Base-by-base conservation (phyloP, 2,888 invertebrate genomes). In the Parelbella ahira region DNA sequence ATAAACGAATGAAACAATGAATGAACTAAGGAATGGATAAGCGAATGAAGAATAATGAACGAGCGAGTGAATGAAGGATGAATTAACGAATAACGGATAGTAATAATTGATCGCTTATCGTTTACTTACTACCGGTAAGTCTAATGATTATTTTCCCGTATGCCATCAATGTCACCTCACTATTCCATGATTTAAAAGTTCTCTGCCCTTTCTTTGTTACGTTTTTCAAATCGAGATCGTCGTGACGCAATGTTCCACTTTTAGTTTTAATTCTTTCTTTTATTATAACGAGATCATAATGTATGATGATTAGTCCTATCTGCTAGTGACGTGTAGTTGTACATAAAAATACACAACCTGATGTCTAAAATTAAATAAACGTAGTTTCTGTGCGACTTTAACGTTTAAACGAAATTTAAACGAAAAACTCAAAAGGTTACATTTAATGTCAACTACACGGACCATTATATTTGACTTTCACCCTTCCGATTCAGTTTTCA, bases 191-290 rank as follows among this genome's bases (percentile, higher is more conserved):
- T 82, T 82, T 81, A 75, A 71, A 71, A 77, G 84, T 84, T 83
- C 84, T 57, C 56, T 82, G 83, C 80, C 79, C 84, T 86, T 83
- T 83, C 86, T 87, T 87, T 87, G 86, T 87, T 80, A 74, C 60
- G 60, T 63, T 61, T 72, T 75, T 63, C 57, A 62, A 59, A 59
- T 58, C 54, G 49, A 51, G 46, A 50, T 48, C 44, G 46, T 37
- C 51, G 47, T 59, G 59, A 56, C 50, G 54, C 49, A 52, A 53
- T 48, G 38, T 47, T 42, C 42, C 34, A 42, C 23, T 34, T 42
- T 34, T 34, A 42, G 42, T 42, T 34, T 34, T 28, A 42, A 42
- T 42, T 28, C 41, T 41, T 27, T 42, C 15, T 42, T 37, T 37
- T 37, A 28, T 28, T 34, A 42, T 42, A 28, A 34, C 42, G 28